Conservation (phyloP, 2,113 vertebrate species). For the Dunckerocampus dactyliophorus region DNA sequence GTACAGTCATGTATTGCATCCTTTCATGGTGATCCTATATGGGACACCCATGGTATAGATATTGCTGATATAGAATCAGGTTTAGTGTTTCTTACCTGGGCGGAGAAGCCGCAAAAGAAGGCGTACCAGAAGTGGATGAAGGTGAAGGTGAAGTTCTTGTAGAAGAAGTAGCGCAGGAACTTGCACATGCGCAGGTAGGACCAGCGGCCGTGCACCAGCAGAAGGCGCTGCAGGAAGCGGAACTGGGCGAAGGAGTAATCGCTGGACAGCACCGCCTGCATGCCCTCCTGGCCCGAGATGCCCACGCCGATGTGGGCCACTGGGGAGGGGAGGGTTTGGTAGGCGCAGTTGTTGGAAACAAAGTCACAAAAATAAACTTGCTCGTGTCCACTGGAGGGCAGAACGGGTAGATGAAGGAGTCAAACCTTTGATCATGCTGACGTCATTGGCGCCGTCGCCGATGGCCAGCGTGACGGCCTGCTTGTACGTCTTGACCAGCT, state of each 20-base stretch:
- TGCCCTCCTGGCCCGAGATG: slow-evolving; percentile 92
- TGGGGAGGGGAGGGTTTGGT: slow-evolving; percentile 36
- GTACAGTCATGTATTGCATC: no score
- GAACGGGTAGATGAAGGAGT: background rate
- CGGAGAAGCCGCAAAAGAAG: slow-evolving; percentile 96
- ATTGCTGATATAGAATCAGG: no score
- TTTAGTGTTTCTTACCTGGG: slow-evolving; percentile 77
- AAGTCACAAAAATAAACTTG: background rate
- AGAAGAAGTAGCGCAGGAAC: slow-evolving; percentile 97
- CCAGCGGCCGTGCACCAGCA: slow-evolving; percentile 94
- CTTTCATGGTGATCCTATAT: no score
- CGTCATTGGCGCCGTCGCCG: slow-evolving; percentile 90
- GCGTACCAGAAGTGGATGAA: slow-evolving; percentile 95
- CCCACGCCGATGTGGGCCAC: slow-evolving; percentile 94
- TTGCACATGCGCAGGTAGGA: slow-evolving; percentile 98
- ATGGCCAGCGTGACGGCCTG: slow-evolving; percentile 88
- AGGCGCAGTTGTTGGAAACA: no score
- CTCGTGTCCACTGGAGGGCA: slow-evolving; percentile 9
- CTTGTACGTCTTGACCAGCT: slow-evolving; percentile 93
- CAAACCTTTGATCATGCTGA: slow-evolving; percentile 96
- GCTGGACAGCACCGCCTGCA: slow-evolving; percentile 90
- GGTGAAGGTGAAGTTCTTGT: slow-evolving; percentile 98
- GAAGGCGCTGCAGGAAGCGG: slow-evolving; percentile 88
- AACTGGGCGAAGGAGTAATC: slow-evolving; percentile 95
- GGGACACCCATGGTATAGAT: no score